Evolutionary conservation across 2,797 vertebrate genomes (phyloP).

Genomic region (Choloepus didactylus): DNA sequence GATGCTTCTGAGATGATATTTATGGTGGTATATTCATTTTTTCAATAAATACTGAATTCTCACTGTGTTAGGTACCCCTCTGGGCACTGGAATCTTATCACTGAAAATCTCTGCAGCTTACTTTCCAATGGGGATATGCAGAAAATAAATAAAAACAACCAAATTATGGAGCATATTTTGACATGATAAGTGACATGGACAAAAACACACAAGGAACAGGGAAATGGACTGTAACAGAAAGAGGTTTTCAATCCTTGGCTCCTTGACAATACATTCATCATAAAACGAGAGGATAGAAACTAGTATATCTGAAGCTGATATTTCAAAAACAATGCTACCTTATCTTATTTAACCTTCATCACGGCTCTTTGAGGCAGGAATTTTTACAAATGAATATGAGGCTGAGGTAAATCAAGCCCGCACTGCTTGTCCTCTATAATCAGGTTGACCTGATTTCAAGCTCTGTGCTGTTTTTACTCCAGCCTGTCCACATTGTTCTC

Average conservation of each 20-base stretch:
- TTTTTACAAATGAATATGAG: background rate
- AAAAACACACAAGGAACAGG: background rate
- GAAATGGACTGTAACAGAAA: background rate
- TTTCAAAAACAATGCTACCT: background rate
- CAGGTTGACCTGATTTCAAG: background rate
- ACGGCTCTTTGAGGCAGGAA: background rate
- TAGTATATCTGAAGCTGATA: background rate
- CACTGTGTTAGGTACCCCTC: background rate
- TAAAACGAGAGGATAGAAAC: background rate
- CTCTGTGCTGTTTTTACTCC: background rate
- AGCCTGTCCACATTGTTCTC: background rate
- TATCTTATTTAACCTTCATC: background rate
- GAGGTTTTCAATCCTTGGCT: background rate
- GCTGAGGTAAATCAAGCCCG: background rate
- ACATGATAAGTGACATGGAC: background rate
- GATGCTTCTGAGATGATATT: background rate
- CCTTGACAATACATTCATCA: background rate
- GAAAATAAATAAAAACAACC: background rate
- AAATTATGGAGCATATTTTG: background rate
- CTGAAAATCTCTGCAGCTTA: background rate
- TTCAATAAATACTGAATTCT: background rate
- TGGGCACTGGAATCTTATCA: rapidly evolving
- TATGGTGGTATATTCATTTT: background rate
- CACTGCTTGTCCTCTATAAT: background rate
- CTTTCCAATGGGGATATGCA: background rate